Conservation (phyloP, 2,888 invertebrate genomes). For the Megaustenia siamemsis region DNA sequence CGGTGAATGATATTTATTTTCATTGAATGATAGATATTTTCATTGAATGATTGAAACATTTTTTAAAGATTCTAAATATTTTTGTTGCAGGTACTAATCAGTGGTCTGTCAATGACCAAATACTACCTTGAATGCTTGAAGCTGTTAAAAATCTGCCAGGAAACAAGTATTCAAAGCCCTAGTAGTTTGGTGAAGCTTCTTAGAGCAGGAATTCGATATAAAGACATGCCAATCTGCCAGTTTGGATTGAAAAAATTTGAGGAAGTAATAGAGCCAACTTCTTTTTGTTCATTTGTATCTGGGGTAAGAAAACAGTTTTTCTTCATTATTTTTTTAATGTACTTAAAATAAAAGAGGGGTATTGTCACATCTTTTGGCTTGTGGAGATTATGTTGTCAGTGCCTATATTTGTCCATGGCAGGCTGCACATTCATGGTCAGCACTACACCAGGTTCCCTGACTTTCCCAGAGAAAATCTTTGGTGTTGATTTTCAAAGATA, state of each 20-base stretch:
- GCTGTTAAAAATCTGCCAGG: conserved; percentile 54
- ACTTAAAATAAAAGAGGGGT: too few species aligned
- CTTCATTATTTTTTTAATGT: too few species aligned
- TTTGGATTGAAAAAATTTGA: conserved; percentile 18
- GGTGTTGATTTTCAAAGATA: too few species aligned
- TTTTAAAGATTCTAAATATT: background rate
- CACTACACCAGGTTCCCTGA: too few species aligned
- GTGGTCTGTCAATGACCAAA: conserved; percentile 56
- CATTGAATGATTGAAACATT: too few species aligned
- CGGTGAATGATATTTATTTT: too few species aligned
- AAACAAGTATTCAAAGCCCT: conserved; percentile 27
- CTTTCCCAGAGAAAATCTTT: too few species aligned
- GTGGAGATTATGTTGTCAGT: too few species aligned
- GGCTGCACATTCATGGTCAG: too few species aligned
- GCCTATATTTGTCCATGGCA: too few species aligned
- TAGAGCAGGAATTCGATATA: conserved; percentile 1
- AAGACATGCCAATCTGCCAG: conserved; percentile 1
- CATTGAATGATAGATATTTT: too few species aligned
- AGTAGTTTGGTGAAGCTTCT: conserved; percentile 16
- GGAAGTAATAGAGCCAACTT: conserved; percentile 32
- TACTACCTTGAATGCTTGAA: conserved; percentile 59
- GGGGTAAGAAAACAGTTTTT: background rate
- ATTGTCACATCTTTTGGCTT: too few species aligned
- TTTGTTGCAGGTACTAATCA: conserved; percentile 50
- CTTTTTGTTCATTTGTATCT: background rate